A percentile compares a stretch with the other conserved stretches of the same genome.
Conservation (phyloP, 2,113 vertebrate genomes). For the Lontra canadensis region DNA sequence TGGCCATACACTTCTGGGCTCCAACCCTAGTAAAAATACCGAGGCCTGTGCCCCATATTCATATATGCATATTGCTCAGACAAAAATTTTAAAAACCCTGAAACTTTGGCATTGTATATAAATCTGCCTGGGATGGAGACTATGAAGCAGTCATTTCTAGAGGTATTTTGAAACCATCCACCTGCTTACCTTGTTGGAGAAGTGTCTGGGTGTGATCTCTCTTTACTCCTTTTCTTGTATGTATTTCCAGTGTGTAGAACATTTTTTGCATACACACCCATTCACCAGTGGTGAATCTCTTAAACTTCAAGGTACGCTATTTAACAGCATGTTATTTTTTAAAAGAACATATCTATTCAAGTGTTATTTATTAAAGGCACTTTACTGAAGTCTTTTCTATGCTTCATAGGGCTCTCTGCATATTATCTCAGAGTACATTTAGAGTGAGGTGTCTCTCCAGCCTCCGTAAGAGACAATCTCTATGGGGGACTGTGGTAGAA, state of each 20-base stretch:
- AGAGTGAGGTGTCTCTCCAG: background rate
- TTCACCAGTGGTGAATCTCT: background rate
- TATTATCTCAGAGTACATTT: background rate
- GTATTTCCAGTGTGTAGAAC: background rate
- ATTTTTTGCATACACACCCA: background rate
- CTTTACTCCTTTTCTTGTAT: background rate
- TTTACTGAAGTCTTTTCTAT: background rate
- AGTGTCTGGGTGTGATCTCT: background rate
- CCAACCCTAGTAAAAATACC: background rate
- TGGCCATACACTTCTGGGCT: background rate
- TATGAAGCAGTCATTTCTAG: background rate
- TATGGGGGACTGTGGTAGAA: background rate
- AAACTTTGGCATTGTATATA: background rate
- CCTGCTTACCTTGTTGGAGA: background rate
- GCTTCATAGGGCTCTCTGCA: background rate
- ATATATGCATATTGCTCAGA: background rate
- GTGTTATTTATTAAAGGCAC: background rate
- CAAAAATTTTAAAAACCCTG: background rate
- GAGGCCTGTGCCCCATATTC: no score
- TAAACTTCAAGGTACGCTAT: background rate
- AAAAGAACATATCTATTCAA: slow-evolving; percentile 19
- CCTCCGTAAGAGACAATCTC: background rate
- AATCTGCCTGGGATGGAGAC: background rate
- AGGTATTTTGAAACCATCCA: background rate
- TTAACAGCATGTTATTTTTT: background rate